Evolutionary conservation across 2,113 vertebrate species (phyloP).

Genomic region (Elgaria multicarinata): DNA sequence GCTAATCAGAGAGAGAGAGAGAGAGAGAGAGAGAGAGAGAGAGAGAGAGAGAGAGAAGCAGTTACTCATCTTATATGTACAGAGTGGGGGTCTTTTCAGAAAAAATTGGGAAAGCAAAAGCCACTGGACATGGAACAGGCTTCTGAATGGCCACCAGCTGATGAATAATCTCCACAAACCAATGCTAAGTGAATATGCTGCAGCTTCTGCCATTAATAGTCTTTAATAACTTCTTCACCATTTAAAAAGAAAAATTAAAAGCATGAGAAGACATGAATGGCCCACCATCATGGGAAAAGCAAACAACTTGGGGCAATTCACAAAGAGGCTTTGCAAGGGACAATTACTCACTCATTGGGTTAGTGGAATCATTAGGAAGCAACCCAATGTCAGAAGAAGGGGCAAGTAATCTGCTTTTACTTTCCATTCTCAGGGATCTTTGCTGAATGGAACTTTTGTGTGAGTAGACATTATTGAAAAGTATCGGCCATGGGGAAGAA

Average conservation of each 20-base stretch:
- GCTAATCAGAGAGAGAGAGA: too few species aligned
- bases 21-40: too few species aligned
- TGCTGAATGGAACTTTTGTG: neutral
- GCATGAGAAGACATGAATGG: neutral
- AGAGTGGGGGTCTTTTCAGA: too few species aligned
- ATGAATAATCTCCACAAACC: neutral
- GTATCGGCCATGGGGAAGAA: neutral
- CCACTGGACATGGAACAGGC: too few species aligned
- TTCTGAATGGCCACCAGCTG: neutral
- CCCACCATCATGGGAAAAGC: neutral
- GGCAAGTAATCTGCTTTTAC: neutral
- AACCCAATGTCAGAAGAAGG: neutral
- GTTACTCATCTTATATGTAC: too few species aligned
- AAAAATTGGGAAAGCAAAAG: neutral
- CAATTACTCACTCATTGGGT: neutral
- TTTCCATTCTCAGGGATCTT: neutral
- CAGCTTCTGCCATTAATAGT: neutral
- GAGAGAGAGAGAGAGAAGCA: too few species aligned
- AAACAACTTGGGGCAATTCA: neutral
- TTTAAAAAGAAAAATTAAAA: neutral
- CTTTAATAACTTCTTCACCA: neutral
- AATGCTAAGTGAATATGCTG: neutral
- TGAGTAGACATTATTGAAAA: neutral
- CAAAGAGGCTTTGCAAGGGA: neutral
- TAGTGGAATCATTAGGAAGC: neutral